phyloP scores from a whole-genome alignment of 2,888 invertebrate species.

The Acanthosepion pharaonis region DNA sequence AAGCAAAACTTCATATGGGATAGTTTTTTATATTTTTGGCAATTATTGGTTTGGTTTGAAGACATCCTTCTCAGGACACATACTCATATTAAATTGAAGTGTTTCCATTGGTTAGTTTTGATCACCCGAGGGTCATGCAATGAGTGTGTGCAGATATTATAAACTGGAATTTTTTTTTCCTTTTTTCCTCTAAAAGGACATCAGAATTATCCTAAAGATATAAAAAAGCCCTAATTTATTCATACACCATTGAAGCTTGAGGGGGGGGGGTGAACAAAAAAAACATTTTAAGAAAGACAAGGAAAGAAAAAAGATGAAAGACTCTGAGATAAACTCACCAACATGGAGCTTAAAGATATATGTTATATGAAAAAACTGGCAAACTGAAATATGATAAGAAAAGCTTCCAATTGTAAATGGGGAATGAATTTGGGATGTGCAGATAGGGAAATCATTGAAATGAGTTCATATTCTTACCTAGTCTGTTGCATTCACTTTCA shows the following conservation, averaged over 20 bases:
- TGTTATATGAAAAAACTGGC: not conserved
- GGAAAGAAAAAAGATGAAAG: not conserved
- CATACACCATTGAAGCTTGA: not conserved
- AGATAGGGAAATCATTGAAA: no score
- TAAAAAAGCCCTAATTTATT: no score
- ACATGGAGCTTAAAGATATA: not conserved
- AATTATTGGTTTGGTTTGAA: not conserved
- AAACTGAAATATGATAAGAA: not conserved
- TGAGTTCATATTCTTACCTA: no score
- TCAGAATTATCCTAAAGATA: not conserved
- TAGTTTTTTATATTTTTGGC: not conserved
- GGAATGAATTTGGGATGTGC: no score
- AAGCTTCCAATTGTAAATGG: not conserved
- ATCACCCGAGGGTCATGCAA: not conserved
- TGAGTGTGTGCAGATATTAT: no score
- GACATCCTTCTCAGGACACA: not conserved
- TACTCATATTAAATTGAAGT: not conserved
- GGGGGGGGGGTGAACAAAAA: not conserved
- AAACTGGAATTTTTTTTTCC: not conserved
- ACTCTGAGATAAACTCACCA: not conserved
- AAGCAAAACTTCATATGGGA: no score
- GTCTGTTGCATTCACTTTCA: no score
- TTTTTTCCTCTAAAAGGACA: not conserved
- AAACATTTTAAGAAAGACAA: not conserved
- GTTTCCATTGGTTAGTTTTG: not conserved